These are phyloP conservation scores for Nomada lathburiana DNA, from an alignment of 2,888 invertebrate genomes.

Conservation along the genomic window DNA sequence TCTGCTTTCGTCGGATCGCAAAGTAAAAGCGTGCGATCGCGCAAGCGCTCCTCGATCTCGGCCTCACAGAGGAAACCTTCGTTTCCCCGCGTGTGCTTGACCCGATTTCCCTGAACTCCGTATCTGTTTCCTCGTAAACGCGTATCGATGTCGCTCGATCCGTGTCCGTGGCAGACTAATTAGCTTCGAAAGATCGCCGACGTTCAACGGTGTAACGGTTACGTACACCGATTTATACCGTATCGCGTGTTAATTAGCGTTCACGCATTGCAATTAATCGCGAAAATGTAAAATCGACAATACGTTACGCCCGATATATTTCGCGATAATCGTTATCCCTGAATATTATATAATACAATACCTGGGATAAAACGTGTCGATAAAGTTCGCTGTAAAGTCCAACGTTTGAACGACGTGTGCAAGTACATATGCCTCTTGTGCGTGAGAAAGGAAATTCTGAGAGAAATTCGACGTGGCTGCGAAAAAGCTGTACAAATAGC, in stretches of 20 bases:
- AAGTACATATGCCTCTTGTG: too few relatives aligned
- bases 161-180: background rate
- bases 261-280: constrained; percentile 40
- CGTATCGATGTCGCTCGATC: background rate
- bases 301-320: constrained; percentile 27
- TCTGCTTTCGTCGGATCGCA: background rate
- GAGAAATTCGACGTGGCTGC: background rate
- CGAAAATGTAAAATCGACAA: constrained; percentile 28
- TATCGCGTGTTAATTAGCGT: constrained; percentile 39
- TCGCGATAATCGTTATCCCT: background rate
- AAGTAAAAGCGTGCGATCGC: constrained; percentile 2
- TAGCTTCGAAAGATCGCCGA: background rate
- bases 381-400: background rate
- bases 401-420: background rate
- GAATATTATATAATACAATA: constrained; percentile 9
- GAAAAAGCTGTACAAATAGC: constrained; percentile 14
- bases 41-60: background rate
- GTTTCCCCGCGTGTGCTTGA: background rate
- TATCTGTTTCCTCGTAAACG: background rate
- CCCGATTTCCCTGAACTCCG: background rate
- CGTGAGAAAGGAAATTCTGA: background rate
- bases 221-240: background rate
- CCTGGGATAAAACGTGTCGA: background rate
- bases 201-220: background rate
- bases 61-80: background rate